A percentile compares a stretch with the other conserved stretches of the same genome.
phyloP scores from a whole-genome alignment of 2,888 invertebrate species.

The Nematopogon swammerdamellus region DNA sequence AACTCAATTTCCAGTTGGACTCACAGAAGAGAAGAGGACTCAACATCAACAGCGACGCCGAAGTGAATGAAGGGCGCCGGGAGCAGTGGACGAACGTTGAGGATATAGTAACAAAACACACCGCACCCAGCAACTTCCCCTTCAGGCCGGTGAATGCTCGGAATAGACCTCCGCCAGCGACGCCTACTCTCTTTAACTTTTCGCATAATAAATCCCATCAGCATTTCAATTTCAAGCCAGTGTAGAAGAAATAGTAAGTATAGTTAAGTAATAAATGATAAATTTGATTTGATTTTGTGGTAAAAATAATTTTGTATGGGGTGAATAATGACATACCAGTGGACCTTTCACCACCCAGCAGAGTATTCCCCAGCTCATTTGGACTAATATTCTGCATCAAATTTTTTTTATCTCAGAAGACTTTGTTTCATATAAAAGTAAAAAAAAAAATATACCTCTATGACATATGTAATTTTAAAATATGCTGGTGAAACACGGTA shows the following conservation, averaged over 20 bases:
- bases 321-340: too few species aligned
- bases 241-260: conserved; percentile 8
- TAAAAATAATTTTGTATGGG: too few species aligned
- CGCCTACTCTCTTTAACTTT: background rate
- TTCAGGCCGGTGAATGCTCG: conserved; percentile 29
- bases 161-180: background rate
- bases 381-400: too few species aligned
- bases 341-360: too few species aligned
- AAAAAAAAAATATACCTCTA: too few species aligned
- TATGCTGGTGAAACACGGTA: too few species aligned
- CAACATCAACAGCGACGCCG: conserved; percentile 11
- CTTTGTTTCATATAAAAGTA: too few species aligned
- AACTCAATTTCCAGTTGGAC: conserved; percentile 41
- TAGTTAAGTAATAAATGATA: conserved; percentile 9
- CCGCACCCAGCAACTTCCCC: conserved; percentile 32
- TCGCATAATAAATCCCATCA: background rate
- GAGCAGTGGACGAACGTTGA: conserved; percentile 43
- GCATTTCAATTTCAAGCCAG: background rate
- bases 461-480: too few species aligned
- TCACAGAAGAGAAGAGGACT: conserved; percentile 39
- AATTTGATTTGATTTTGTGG: too few species aligned
- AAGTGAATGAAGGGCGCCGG: conserved; percentile 11
- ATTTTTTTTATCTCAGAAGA: too few species aligned
- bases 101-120: conserved; percentile 34
- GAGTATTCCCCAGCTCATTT: too few species aligned